Percentiles rank a stretch among this genome's conserved stretches.
Evolutionary conservation across 2,888 invertebrate genomes (phyloP).

Genomic region (Odontocolon sp.): DNA sequence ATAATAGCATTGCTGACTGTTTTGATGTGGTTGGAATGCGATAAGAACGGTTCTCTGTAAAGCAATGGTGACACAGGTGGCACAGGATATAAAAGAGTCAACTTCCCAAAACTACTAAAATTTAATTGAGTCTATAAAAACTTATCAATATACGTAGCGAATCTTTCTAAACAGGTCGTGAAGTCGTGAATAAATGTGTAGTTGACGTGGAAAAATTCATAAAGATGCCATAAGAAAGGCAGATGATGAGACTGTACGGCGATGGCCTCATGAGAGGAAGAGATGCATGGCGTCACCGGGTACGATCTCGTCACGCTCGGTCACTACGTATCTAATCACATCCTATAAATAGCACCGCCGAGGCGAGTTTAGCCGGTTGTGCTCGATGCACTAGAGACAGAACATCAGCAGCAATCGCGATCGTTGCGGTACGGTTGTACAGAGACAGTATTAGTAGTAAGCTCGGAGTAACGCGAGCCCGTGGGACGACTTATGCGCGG

Average conservation of each 20-base stretch:
- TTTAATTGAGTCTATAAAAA: too few species aligned
- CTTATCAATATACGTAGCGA: too few species aligned
- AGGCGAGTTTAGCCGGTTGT: slow-evolving; percentile 70
- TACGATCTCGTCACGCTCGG: slow-evolving; percentile 61
- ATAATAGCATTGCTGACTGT: slow-evolving; percentile 6
- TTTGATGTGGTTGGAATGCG: not conserved
- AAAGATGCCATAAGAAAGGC: not conserved
- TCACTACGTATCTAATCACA: slow-evolving; percentile 75
- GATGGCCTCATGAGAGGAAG: slow-evolving; percentile 23
- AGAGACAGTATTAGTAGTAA: slow-evolving; percentile 62
- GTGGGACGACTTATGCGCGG: slow-evolving; percentile 69
- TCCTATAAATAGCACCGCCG: slow-evolving; percentile 75
- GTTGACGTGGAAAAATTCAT: not conserved
- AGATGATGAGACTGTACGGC: slow-evolving; percentile 21
- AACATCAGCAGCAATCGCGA: slow-evolving; percentile 23
- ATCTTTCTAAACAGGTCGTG: too few species aligned
- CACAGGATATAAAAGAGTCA: too few species aligned
- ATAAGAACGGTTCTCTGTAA: not conserved
- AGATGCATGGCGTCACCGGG: slow-evolving; percentile 58
- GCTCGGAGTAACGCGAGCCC: slow-evolving; percentile 74
- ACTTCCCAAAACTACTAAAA: too few species aligned
- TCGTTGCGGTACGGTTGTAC: not conserved
- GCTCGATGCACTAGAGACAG: slow-evolving; percentile 64
- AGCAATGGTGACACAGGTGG: too few species aligned
- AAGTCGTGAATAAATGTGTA: not conserved